Conservation (phyloP, 2,888 invertebrate genomes). For the Digitonthophagus gazella region DNA sequence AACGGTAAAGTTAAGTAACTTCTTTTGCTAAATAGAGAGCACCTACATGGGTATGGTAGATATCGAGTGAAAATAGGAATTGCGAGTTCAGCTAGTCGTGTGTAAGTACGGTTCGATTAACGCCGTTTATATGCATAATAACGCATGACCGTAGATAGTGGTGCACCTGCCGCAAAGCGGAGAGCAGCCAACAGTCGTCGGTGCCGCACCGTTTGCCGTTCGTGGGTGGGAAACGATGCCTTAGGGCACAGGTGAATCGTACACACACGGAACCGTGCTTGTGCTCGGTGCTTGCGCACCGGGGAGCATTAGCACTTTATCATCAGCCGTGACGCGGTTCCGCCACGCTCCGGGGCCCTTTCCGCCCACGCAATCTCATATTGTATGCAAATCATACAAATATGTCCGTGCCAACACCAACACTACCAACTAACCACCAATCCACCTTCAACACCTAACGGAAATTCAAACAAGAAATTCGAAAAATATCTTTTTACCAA, state of each 20-base stretch:
- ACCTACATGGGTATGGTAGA: background rate
- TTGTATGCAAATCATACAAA: constrained; percentile 39
- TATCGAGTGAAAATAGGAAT: background rate
- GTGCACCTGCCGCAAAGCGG: constrained; percentile 17
- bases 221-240: constrained; percentile 36
- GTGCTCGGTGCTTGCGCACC: constrained; percentile 10
- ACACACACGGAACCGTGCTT: constrained; percentile 25
- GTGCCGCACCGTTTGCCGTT: constrained; percentile 32
- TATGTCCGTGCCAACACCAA: constrained; percentile 31
- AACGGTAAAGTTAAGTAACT: too few relatives aligned
- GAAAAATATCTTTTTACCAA: too few relatives aligned
- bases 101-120: constrained; percentile 28
- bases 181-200: background rate
- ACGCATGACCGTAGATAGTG: constrained; percentile 1
- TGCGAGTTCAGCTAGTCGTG: background rate
- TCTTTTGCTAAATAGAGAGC: too few relatives aligned
- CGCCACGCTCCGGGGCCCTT: constrained; percentile 24
- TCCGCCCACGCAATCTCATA: constrained; percentile 36
- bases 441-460: too few relatives aligned
- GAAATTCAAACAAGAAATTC: too few relatives aligned
- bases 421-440: constrained; percentile 30
- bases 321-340: constrained; percentile 34
- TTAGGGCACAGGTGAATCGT: constrained; percentile 37
- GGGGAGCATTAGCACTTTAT: constrained; percentile 38
- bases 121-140: constrained; percentile 7